phyloP scores from a whole-genome alignment of 2,888 invertebrate genomes.

The Hetaerina titia region DNA sequence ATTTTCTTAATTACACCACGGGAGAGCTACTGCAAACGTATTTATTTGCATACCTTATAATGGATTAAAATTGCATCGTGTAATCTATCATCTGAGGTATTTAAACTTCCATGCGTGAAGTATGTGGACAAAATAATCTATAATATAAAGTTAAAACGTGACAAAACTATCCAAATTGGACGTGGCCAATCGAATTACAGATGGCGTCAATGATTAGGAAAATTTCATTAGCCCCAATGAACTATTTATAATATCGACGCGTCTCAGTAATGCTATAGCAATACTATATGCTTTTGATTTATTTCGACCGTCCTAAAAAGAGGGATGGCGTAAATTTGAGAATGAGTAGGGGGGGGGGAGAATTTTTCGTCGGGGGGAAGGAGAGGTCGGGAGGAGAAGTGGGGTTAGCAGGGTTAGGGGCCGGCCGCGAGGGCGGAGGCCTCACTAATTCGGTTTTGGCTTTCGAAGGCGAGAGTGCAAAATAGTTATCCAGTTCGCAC shows the following conservation, averaged over 20 bases:
- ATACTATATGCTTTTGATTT: too few relatives aligned
- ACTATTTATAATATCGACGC: too few relatives aligned
- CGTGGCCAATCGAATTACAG: neutral
- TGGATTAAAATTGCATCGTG: neutral
- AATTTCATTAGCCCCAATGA: neutral
- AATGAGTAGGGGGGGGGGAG: neutral
- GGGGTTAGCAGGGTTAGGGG: neutral
- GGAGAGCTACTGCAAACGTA: neutral
- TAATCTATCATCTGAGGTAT: neutral
- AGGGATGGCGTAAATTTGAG: neutral
- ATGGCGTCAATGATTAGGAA: neutral
- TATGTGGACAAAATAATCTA: neutral
- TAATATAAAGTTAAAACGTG: neutral
- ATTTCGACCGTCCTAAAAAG: neutral
- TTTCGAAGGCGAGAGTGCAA: constrained; percentile 30
- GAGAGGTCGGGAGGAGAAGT: neutral
- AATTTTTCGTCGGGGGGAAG: neutral
- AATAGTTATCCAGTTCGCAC: constrained; percentile 59
- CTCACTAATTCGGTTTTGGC: constrained; percentile 41
- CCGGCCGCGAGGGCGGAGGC: neutral
- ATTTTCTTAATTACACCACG: neutral
- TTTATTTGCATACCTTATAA: neutral
- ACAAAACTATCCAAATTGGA: neutral
- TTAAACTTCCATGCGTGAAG: neutral
- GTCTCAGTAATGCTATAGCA: too few relatives aligned